Conservation (phyloP, 2,888 invertebrate genomes). For the Cacoxenus indagator region DNA sequence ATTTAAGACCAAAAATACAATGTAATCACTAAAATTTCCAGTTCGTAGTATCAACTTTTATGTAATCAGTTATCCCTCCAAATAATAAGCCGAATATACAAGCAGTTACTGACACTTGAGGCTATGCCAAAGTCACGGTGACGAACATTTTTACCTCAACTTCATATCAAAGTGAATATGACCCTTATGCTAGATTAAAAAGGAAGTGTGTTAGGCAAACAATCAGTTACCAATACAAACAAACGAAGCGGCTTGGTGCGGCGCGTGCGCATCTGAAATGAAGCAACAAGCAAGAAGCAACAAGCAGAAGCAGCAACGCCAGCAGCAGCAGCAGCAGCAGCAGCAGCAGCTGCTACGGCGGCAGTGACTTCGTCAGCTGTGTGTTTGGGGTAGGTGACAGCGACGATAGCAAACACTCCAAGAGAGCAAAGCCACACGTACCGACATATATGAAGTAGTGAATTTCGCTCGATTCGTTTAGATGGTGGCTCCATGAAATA, state of each 20-base stretch:
- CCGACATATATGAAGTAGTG: neutral
- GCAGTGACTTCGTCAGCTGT: neutral
- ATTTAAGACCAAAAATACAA: too few species aligned
- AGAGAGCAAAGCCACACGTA: neutral
- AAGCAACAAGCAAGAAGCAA: slow-evolving; percentile 12
- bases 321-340: neutral
- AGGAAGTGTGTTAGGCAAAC: neutral
- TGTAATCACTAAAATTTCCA: too few species aligned
- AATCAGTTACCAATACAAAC: neutral
- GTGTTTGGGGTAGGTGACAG: neutral
- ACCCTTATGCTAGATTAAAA: neutral
- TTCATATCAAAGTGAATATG: neutral
- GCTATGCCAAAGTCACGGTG: too few species aligned
- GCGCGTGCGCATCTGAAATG: neutral
- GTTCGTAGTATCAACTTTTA: too few species aligned
- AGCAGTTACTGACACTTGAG: too few species aligned
- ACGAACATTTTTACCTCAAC: too few species aligned
- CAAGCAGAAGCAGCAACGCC: neutral
- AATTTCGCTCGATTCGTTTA: too few species aligned
- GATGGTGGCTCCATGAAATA: neutral
- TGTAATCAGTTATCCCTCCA: too few species aligned
- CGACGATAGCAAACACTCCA: neutral
- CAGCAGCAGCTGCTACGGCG: neutral
- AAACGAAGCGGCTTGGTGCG: neutral
- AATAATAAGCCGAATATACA: too few species aligned